These are phyloP conservation scores for Deilephila porcellus DNA, from an alignment of 2,888 invertebrate genomes.

Conservation along the genomic window DNA sequence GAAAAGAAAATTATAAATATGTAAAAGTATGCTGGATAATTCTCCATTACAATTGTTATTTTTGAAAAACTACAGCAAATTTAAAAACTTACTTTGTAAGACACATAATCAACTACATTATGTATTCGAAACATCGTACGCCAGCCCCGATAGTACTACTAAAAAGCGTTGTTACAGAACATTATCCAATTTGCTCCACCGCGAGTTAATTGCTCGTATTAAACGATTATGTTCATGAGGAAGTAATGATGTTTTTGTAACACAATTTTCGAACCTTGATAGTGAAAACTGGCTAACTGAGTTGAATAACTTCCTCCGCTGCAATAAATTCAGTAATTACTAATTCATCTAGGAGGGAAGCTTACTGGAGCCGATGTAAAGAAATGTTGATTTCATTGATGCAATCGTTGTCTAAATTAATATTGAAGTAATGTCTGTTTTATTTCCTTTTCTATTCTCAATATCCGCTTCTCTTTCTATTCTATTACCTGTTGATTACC, in stretches of 20 bases:
- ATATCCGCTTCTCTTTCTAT: too few species aligned
- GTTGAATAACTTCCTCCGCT: too few species aligned
- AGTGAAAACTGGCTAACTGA: too few species aligned
- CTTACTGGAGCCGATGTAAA: too few species aligned
- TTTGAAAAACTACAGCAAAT: background rate
- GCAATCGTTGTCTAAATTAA: too few species aligned
- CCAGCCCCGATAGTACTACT: background rate
- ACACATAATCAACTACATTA: background rate
- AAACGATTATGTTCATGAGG: background rate
- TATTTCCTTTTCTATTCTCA: too few species aligned
- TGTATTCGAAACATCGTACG: background rate
- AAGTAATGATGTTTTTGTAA: background rate
- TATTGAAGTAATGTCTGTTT: too few species aligned
- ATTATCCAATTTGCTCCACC: background rate
- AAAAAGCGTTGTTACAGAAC: background rate
- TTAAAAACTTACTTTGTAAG: background rate
- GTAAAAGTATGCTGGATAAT: background rate
- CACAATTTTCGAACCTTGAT: background rate
- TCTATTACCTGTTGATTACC: too few species aligned
- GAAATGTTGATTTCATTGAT: too few species aligned
- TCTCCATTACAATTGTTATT: background rate
- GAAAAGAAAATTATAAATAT: too few species aligned
- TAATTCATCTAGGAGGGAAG: too few species aligned
- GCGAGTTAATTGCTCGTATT: background rate
- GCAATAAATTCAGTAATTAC: too few species aligned